These are phyloP conservation scores for Pegea sp. DNA, from an alignment of 23 tunicate species.

Conservation along the genomic window DNA sequence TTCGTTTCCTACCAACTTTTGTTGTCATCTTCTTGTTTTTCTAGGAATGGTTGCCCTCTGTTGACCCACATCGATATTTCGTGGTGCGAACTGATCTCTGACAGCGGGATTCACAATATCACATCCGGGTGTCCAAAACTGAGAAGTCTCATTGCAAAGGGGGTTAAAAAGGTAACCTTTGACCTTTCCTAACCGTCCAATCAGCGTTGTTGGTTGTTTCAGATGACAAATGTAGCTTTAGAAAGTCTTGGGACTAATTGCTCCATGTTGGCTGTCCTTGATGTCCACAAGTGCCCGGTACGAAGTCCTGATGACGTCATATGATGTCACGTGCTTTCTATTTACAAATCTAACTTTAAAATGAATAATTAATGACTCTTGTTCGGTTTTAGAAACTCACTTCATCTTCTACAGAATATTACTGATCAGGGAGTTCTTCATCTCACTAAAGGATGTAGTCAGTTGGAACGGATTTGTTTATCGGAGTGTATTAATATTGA, in stretches of 20 bases:
- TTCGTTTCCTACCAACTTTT: too few relatives aligned
- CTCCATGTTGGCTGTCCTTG: constrained; percentile 15
- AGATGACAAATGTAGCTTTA: constrained; percentile 38
- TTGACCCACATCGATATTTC: constrained; percentile 56
- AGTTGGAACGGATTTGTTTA: constrained; percentile 32
- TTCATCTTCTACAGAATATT: constrained; percentile 29
- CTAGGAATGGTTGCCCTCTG: constrained; percentile 46
- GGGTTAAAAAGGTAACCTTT: constrained; percentile 32
- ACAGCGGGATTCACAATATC: constrained; percentile 45
- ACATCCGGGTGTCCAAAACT: constrained; percentile 75
- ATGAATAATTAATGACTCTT: too few relatives aligned
- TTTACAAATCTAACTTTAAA: too few relatives aligned
- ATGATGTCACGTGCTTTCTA: too few relatives aligned
- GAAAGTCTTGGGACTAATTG: constrained; percentile 37
- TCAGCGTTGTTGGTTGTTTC: too few relatives aligned
- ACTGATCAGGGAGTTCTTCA: constrained; percentile 51
- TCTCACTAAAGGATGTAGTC: constrained; percentile 42
- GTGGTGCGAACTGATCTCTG: constrained; percentile 65
- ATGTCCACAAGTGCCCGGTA: constrained; percentile 68
- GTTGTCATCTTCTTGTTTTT: too few relatives aligned
- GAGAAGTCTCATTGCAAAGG: constrained; percentile 25
- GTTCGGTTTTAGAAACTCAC: too few relatives aligned
- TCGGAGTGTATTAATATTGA: constrained; percentile 45
- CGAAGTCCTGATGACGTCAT: constrained; percentile 7
- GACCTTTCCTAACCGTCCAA: too few relatives aligned